These are phyloP conservation scores for Venusia cambrica DNA, from an alignment of 2,888 invertebrate species.

Conservation along the genomic window DNA sequence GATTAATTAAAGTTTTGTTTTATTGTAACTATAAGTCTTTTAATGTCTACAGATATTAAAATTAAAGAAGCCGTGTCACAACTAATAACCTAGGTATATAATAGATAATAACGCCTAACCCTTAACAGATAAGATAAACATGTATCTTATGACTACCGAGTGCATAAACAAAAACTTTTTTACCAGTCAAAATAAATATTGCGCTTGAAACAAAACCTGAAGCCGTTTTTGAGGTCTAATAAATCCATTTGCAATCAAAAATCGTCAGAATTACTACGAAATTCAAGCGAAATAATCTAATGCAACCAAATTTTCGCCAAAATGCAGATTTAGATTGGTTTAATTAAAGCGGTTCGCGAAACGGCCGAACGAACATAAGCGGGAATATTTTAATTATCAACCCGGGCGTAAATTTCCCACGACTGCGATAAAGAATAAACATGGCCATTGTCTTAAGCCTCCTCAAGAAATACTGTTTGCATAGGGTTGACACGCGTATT, in stretches of 20 bases:
- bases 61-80: too few species aligned
- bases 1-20: slow-evolving; percentile 4
- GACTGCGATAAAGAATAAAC: slow-evolving; percentile 81
- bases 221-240: too few species aligned
- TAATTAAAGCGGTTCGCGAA: slow-evolving; percentile 59
- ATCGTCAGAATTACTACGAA: slow-evolving; percentile 4
- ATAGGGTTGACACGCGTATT: slow-evolving; percentile 61
- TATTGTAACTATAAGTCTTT: slow-evolving; percentile 4
- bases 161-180: too few species aligned
- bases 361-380: slow-evolving; percentile 47
- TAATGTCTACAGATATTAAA: too few species aligned
- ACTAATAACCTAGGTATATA: too few species aligned
- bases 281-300: too few species aligned
- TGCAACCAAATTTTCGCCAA: slow-evolving; percentile 9
- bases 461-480: slow-evolving; percentile 64
- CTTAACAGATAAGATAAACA: too few species aligned
- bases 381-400: slow-evolving; percentile 76
- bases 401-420: slow-evolving; percentile 77
- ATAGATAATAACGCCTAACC: too few species aligned
- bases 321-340: slow-evolving; percentile 59
- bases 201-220: too few species aligned
- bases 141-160: too few species aligned
- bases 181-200: slow-evolving; percentile 1
- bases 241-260: too few species aligned
- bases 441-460: slow-evolving; percentile 71